A percentile compares a stretch with the other conserved stretches of the same genome.
Conservation (phyloP, 1,140 invertebrate genomes). For the Solenopsis invicta region DNA sequence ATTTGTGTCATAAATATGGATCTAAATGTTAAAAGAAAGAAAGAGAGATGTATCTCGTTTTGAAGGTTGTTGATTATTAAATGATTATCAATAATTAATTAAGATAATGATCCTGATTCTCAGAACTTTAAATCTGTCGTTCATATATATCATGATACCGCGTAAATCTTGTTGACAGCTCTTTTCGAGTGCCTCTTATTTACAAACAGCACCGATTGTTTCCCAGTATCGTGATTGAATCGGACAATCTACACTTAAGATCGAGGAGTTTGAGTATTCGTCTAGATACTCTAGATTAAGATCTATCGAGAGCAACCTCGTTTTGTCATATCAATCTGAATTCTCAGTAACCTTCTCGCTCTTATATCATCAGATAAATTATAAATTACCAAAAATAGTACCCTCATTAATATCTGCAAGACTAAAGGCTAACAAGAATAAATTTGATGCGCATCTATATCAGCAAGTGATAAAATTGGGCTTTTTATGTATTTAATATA, state of each 20-base stretch:
- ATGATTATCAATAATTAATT: background rate
- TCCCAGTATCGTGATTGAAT: slow-evolving; percentile 17
- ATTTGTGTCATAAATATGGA: background rate
- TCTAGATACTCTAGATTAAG: background rate
- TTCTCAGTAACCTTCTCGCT: slow-evolving; percentile 30
- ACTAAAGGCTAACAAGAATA: slow-evolving; percentile 8
- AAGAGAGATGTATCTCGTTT: background rate
- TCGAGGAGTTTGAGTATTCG: background rate
- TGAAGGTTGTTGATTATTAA: background rate
- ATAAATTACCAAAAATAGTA: slow-evolving; percentile 24
- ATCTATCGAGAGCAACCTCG: background rate
- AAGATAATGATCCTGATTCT: slow-evolving; percentile 34
- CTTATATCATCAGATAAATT: slow-evolving; percentile 32
- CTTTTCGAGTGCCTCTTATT: slow-evolving; percentile 20
- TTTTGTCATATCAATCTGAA: slow-evolving; percentile 26
- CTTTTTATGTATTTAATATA: slow-evolving; percentile 12
- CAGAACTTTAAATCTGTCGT: slow-evolving; percentile 18
- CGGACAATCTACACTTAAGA: slow-evolving; percentile 15
- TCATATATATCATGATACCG: slow-evolving; percentile 21
- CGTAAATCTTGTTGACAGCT: background rate
- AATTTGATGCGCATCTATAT: background rate
- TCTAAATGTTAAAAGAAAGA: background rate
- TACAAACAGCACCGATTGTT: slow-evolving; percentile 22
- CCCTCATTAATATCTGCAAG: background rate
- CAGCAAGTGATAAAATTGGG: background rate